Conservation (phyloP, 37 sponge, comb jelly and placozoan species). For the Halisarca cf. caerulea region DNA sequence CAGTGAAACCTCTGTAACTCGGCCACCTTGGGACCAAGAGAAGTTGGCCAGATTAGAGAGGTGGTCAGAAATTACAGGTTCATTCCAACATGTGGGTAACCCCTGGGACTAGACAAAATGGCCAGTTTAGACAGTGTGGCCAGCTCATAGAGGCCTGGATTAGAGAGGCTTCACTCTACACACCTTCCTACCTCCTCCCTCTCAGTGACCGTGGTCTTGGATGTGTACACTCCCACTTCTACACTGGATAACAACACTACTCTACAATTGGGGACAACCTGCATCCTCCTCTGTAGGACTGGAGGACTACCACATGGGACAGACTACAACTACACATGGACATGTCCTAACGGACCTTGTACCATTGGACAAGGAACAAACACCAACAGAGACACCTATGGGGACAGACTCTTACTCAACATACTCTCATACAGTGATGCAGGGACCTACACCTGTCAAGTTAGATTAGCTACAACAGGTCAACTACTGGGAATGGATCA, state of each 20-base stretch:
- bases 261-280: conserved; percentile 20
- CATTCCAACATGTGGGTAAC: no score
- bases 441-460: conserved; percentile 26
- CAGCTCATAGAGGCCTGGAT: no score
- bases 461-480: background rate
- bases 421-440: conserved; percentile 8
- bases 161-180: no score
- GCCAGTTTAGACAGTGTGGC: no score
- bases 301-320: conserved; percentile 19
- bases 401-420: conserved; percentile 16
- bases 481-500: no score
- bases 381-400: conserved; percentile 22
- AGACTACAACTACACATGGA: conserved; percentile 23
- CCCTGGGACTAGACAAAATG: no score
- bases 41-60: no score
- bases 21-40: no score
- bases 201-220: background rate
- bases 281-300: conserved; percentile 4
- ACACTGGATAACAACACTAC: background rate
- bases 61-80: no score
- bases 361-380: conserved; percentile 10
- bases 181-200: background rate
- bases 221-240: conserved; percentile 20
- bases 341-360: conserved; percentile 28
- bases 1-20: no score